Percentiles rank a stretch among this genome's conserved stretches.
These are phyloP conservation scores for Drosophila trapezifrons DNA, from an alignment of 1,140 invertebrate species.

Conservation along the genomic window DNA sequence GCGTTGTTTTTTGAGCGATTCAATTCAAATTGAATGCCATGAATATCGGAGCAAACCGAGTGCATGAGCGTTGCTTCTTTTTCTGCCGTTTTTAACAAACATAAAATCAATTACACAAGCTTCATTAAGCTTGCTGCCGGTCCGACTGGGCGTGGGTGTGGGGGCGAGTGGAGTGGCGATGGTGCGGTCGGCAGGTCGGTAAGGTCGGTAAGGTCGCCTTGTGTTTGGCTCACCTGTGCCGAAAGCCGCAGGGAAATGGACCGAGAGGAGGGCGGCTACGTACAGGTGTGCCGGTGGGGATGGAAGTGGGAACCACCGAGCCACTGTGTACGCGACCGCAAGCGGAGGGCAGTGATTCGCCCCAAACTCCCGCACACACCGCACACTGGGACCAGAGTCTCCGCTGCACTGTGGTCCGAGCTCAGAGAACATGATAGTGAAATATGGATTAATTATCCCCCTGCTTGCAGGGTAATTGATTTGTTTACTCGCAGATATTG, in stretches of 20 bases:
- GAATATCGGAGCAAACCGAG: slow-evolving; percentile 70
- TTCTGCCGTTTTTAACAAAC: slow-evolving; percentile 81
- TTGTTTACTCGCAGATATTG: slow-evolving; percentile 6
- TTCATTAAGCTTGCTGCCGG: slow-evolving; percentile 67
- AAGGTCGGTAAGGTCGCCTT: slow-evolving; percentile 23
- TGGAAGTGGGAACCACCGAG: slow-evolving; percentile 5
- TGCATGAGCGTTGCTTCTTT: slow-evolving; percentile 69
- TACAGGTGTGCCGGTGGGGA: slow-evolving; percentile 5
- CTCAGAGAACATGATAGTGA: too few relatives aligned
- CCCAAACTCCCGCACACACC: not conserved
- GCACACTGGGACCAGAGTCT: not conserved
- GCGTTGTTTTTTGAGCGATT: slow-evolving; percentile 57
- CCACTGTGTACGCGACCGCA: slow-evolving; percentile 33
- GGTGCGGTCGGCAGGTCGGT: slow-evolving; percentile 20
- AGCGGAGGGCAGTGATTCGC: slow-evolving; percentile 9
- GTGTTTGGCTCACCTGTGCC: slow-evolving; percentile 33
- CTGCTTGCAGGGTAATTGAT: not conserved
- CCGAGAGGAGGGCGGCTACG: slow-evolving; percentile 11
- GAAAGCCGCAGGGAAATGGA: slow-evolving; percentile 45
- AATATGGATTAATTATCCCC: too few relatives aligned
- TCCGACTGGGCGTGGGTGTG: slow-evolving; percentile 19
- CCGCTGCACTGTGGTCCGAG: too few relatives aligned
- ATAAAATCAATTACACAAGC: slow-evolving; percentile 82
- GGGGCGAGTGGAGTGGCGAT: slow-evolving; percentile 15
- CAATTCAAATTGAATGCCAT: slow-evolving; percentile 77